These are phyloP conservation scores for Drosophila teissieri DNA, from an alignment of 1,140 invertebrate genomes.

Conservation along the genomic window DNA sequence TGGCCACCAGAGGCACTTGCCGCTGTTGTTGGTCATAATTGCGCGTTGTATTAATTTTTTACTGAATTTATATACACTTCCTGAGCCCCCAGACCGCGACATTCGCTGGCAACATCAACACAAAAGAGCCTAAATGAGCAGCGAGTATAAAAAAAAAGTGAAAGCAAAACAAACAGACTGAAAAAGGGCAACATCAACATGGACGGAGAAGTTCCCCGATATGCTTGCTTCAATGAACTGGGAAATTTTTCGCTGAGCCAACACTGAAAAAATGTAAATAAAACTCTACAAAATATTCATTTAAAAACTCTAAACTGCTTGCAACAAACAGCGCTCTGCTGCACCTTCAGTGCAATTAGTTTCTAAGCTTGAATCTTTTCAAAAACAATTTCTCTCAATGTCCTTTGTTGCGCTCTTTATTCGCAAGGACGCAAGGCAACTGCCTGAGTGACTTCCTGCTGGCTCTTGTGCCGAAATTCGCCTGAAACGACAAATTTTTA, in stretches of 20 bases:
- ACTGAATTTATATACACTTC: conserved; percentile 42
- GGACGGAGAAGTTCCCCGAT: conserved; percentile 30
- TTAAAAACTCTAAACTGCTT: background rate
- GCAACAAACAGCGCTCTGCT: background rate
- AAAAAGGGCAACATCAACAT: conserved; percentile 53
- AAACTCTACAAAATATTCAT: background rate
- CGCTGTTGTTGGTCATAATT: conserved; percentile 51
- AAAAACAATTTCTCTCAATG: background rate
- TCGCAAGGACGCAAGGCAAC: conserved; percentile 34
- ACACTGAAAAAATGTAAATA: conserved; percentile 5
- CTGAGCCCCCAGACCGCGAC: background rate
- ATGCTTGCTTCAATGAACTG: conserved; percentile 19
- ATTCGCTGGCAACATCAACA: conserved; percentile 25
- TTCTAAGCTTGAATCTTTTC: background rate
- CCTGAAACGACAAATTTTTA: conserved; percentile 78
- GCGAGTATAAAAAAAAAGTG: conserved; percentile 12
- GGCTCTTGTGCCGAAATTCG: conserved; percentile 56
- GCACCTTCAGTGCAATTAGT: background rate
- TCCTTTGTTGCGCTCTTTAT: conserved; percentile 7
- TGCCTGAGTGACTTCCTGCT: conserved; percentile 44
- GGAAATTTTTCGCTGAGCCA: background rate
- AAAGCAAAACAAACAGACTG: conserved; percentile 35
- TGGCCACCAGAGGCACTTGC: conserved; percentile 34
- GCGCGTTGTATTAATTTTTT: conserved; percentile 55
- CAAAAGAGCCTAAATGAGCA: conserved; percentile 62